Conservation (phyloP, 2,888 invertebrate genomes). For the Hipparchia sbordonii region DNA sequence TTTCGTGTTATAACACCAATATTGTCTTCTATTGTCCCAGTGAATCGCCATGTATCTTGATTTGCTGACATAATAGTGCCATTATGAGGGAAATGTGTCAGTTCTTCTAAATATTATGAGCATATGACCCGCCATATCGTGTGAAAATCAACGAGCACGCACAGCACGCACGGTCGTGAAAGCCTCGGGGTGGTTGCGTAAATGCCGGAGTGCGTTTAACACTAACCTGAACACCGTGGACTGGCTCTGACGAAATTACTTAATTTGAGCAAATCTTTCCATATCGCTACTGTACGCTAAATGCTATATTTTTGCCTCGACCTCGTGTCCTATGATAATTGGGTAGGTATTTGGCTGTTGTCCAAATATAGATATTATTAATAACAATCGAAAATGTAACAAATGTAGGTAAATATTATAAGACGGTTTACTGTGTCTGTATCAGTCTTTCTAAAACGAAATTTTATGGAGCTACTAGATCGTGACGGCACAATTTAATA, state of each 20-base stretch:
- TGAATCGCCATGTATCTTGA: constrained; percentile 5
- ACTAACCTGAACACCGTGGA: constrained; percentile 20
- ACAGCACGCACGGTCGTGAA: constrained; percentile 64
- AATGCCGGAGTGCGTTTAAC: constrained; percentile 40
- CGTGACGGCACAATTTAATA: too few relatives aligned
- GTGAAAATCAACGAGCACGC: constrained; percentile 66
- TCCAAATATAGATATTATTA: too few relatives aligned
- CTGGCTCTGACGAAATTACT: constrained; percentile 11
- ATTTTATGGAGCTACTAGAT: too few relatives aligned
- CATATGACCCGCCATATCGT: constrained; percentile 47
- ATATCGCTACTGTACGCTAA: neutral
- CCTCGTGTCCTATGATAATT: too few relatives aligned
- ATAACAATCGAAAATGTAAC: too few relatives aligned
- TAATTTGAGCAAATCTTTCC: neutral
- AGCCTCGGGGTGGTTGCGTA: constrained; percentile 62
- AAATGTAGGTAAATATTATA: too few relatives aligned
- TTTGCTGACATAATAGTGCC: constrained; percentile 29
- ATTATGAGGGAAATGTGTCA: constrained; percentile 38
- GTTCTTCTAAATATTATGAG: constrained; percentile 33
- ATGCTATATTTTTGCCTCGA: too few relatives aligned
- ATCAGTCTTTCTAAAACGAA: too few relatives aligned
- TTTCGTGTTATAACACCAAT: neutral
- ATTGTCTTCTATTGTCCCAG: neutral
- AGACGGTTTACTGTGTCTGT: too few relatives aligned
- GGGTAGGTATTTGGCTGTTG: too few relatives aligned